A percentile compares a stretch with the other conserved stretches of the same genome.
phyloP scores from a whole-genome alignment of 2,888 invertebrate genomes.

The Pristionchus arcanus region DNA sequence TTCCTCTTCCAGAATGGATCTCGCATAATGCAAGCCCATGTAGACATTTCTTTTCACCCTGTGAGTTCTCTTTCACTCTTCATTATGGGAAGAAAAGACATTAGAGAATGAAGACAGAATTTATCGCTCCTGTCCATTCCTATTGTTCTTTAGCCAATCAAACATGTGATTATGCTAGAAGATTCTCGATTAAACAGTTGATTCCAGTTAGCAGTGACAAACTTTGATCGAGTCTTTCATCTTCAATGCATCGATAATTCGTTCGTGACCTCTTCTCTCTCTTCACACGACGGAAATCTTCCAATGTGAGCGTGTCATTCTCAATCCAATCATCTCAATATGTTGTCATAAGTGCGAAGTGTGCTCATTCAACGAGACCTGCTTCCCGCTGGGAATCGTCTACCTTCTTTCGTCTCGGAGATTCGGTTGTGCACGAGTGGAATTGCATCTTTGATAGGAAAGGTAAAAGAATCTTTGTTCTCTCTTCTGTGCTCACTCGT shows the following conservation, averaged over 20 bases:
- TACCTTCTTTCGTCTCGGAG: conserved; percentile 66
- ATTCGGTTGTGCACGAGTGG: conserved; percentile 71
- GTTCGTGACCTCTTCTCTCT: not conserved
- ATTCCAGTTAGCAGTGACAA: conserved; percentile 64
- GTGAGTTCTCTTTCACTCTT: conserved; percentile 52
- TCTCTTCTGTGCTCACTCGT: conserved; percentile 10
- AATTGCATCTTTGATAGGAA: conserved; percentile 61
- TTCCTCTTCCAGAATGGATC: conserved; percentile 65
- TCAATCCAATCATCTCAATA: conserved; percentile 10
- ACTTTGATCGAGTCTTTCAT: conserved; percentile 63
- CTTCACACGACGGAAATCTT: not conserved
- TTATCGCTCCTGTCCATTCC: not conserved
- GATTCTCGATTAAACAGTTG: not conserved
- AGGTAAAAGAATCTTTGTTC: conserved; percentile 53
- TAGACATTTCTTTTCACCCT: conserved; percentile 71
- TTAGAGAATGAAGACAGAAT: not conserved
- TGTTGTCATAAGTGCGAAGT: conserved; percentile 57
- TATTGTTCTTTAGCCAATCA: not conserved
- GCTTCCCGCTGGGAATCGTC: conserved; percentile 66
- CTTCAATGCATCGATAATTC: conserved; percentile 65
- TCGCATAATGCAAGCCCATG: conserved; percentile 62
- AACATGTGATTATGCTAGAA: not conserved
- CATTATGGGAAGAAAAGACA: not conserved
- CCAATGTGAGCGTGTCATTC: conserved; percentile 40
- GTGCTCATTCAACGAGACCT: conserved; percentile 64